These are phyloP conservation scores for Microtus montanus DNA, from an alignment of 2,113 vertebrate species.

Conservation along the genomic window DNA sequence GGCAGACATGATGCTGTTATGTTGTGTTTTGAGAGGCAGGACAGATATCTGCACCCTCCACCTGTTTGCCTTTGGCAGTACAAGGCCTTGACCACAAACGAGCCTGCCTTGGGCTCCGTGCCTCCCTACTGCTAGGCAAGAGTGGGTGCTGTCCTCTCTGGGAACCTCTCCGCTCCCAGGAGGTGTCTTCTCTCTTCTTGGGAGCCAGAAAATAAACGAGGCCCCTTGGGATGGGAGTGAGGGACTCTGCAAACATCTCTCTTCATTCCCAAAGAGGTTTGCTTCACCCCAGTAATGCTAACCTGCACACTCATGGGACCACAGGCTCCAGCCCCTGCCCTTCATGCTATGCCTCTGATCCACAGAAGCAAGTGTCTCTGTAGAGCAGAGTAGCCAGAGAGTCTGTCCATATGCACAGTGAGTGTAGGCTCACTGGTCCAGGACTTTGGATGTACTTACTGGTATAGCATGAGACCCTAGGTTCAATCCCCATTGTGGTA, in stretches of 20 bases:
- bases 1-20: background rate
- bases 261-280: conserved; percentile 21
- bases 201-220: conserved; percentile 75
- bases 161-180: conserved; percentile 1
- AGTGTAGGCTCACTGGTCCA: background rate
- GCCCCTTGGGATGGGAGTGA: conserved; percentile 57
- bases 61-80: background rate
- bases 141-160: conserved; percentile 3
- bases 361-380: background rate
- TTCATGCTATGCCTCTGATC: background rate
- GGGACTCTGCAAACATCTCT: conserved; percentile 69
- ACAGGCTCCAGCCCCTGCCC: background rate
- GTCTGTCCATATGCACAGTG: background rate
- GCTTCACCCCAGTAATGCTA: conserved; percentile 49
- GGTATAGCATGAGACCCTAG: background rate
- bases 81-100: background rate
- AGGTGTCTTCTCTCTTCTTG: conserved; percentile 58
- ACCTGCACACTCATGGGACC: conserved; percentile 9
- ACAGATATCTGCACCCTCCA: background rate
- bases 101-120: background rate
- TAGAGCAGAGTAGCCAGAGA: background rate
- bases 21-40: background rate
- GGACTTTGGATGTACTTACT: background rate
- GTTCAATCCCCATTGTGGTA: background rate
- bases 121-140: conserved; percentile 50